Base-by-base conservation (phyloP, 2,888 invertebrate genomes). In the Argyresthia albistria region DNA sequence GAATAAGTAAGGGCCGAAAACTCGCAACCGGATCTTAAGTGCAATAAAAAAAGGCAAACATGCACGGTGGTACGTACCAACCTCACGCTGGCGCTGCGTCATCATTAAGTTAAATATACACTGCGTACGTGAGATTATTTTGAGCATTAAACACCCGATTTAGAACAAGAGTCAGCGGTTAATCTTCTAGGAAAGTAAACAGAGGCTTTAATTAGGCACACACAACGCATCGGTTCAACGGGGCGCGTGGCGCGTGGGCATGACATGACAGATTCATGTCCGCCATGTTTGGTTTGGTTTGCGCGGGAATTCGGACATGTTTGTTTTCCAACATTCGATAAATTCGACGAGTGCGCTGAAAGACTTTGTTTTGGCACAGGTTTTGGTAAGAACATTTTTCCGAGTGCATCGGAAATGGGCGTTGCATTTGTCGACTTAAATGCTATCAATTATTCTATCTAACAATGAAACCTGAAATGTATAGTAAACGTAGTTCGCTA, bases 341-440 rank as follows among this genome's bases (percentile, higher is more conserved):
- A 77, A 84, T 86, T 76, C 79, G 74, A 78, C 78, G 69, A 57
- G 58, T 46, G 50, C 79, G 82, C 74, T 82, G 81, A 86, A 70
- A 76, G 76, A 74, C 61, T 55, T 68, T 78, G 64, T 73, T 70
- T 64, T 60, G 59, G 2, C 61, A 63, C 57, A 43, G 55, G 52
- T 55, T 61, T 58, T 59, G 65, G 57, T 65, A 66, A n/a, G n/a
- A n/a, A n/a, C 64, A 71, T 66, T 25, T 25, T 25, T 25, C 6
- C 58, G 52, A 56, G 60, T 68, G 51, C 48, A 56, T 60, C 65
- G 57, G 25, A 25, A 2, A 25, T 25, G 6, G 25, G 25, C 25
- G 25, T 25, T 25, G 25, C 66, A 64, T 59, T 56, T 47, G 64
- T 67, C 63, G 62, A 61, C n/a, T 58, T 60, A 47, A 58, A 60